Base-by-base conservation (phyloP, 2,797 vertebrate species). In the Emydoidea blandingii region DNA sequence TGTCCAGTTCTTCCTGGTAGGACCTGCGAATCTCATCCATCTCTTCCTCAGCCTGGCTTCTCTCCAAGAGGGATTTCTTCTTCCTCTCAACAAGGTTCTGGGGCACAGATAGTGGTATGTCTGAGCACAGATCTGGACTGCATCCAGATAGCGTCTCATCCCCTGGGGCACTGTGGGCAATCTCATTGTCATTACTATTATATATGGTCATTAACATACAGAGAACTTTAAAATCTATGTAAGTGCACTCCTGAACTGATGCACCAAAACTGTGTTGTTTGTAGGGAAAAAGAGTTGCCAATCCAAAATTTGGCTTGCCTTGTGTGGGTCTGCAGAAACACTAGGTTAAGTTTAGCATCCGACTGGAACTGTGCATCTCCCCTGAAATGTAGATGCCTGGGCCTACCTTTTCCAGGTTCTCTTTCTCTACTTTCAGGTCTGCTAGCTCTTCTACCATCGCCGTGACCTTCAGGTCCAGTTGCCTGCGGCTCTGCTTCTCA, bases 11-110 rank as follows among this genome's bases (percentile, higher is more conserved):
- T 97, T 99, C 98, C 97, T 99, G 99, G 83, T 98, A 96, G 0
- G 95, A 98, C 90, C 96, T 98, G 47, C 99, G 98, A 3, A 99
- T 95, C 95, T 99, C 99, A 79, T 99, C 99, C 95, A 99, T 97
- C 97, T 99, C 99, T 37, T 99, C 99, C 56, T 99, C 99, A 0
- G 98, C 98, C 41, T 98, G 98, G 97, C 98, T 98, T 47, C 99
- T 98, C 97, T 99, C 99, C 0, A 96, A 97, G 79, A 98, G 98
- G 68, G 99, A 99, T 97, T 99, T 99, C 97, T 97, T 99, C 97
- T 99, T 99, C 96, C 99, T 99, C 92, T 99, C 99, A 15, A 96
- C 98, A 56, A 99, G 98, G n/a, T 97, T 98, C 99, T 99, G 93
- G 89, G 92, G 81, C 86, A 72, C 1, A 82, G 9, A 90, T 11